Percentiles rank a stretch among this genome's conserved stretches.
phyloP scores from a whole-genome alignment of 2,888 invertebrate species.

The Drosophila mercatorum region DNA sequence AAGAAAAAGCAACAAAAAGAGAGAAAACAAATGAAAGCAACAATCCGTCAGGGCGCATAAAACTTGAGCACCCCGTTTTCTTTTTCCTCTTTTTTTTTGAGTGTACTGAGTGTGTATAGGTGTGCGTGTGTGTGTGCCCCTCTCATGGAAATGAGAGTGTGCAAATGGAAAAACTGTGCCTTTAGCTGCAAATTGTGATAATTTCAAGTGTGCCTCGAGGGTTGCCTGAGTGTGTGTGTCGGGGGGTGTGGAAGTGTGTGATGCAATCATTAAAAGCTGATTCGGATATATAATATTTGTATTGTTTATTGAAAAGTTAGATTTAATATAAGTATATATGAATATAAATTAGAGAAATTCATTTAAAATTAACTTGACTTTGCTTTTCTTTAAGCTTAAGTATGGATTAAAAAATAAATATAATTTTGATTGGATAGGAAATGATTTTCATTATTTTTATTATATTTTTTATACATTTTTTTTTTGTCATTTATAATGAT shows the following conservation, averaged over 20 bases:
- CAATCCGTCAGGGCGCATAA: constrained; percentile 44
- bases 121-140: neutral
- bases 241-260: neutral
- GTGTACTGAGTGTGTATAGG: neutral
- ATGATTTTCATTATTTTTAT: no score
- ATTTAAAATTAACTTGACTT: neutral
- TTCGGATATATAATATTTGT: neutral
- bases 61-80: constrained; percentile 10
- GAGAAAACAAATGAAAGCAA: constrained; percentile 26
- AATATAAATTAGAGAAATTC: neutral
- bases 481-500: no score
- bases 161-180: constrained; percentile 7
- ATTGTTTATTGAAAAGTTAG: neutral
- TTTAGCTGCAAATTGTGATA: constrained; percentile 39
- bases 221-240: constrained; percentile 4
- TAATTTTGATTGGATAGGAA: no score
- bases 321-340: neutral
- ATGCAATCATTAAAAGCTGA: neutral
- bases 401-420: no score
- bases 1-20: constrained; percentile 7
- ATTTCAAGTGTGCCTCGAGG: constrained; percentile 39
- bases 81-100: neutral
- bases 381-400: neutral
- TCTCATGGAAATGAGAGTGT: neutral
- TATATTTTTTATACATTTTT: no score